Base-by-base conservation (phyloP, 2,797 vertebrate genomes). In the Acanthurus lineatus region DNA sequence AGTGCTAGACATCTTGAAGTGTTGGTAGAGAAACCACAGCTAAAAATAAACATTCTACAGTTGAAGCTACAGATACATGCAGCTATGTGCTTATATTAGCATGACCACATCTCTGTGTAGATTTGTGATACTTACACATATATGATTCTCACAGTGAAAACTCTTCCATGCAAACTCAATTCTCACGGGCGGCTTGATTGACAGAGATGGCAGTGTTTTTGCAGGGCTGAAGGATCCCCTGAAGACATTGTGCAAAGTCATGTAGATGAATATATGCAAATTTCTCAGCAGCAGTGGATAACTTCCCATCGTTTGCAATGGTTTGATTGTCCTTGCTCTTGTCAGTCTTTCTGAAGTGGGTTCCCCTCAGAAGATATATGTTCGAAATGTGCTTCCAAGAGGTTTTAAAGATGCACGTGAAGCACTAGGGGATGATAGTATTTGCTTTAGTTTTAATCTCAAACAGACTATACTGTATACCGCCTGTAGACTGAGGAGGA, bases 401-500 rank as follows among this genome's bases (percentile, higher is more conserved):
- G n/a, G 35, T 63, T 60, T 65, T 56, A 9, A 77, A 60, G 44
- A 47, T 9, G 14, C 40, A 68, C 14, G 32, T 11, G 16, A 57
- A 74, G 53, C 11, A 66, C 17, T 9, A 38, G 8, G 10, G 17
- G 20, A 57, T 48, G 32, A 73, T 48, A 15, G 8, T 48, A 32
- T 22, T 66, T 0, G 48, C 44, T 66, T 57, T 65, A 81, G 76
- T 42, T 9, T 52, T 49, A 20, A 51, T 75, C 22, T 77, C 51
- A 66, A 42, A 73, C 45, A 68, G 20, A 57, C 47, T 70, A 4
- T 52, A 51, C 16, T 85, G 53, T 86, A 32, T 32, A 32, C 28
- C 5, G 28, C 28, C 28, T 32, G 28, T 32, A 93, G 91, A 92
- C 91, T 71, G 96, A 97, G 60, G 97, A 97, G 91, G 96, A 97